phyloP scores from a whole-genome alignment of 2,113 vertebrate genomes.

The Archilochus colubris region DNA sequence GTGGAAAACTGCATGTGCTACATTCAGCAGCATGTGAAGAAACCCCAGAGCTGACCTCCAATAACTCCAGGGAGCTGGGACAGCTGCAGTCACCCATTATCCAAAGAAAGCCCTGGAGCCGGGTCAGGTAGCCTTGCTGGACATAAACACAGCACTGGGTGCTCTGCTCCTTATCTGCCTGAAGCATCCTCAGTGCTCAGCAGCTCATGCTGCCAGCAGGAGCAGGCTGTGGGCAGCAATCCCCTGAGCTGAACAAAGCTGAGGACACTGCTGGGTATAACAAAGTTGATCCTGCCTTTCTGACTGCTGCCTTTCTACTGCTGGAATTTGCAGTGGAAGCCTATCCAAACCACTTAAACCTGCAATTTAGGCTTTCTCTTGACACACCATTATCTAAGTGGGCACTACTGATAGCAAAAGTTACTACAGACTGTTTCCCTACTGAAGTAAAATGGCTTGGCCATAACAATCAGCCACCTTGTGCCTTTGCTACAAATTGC shows the following conservation, averaged over 20 bases:
- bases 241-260: not conserved
- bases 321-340: not conserved
- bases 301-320: not conserved
- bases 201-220: not conserved
- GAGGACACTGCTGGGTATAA: not conserved
- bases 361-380: not conserved
- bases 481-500: not conserved
- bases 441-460: not conserved
- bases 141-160: not conserved
- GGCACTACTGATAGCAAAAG: not conserved
- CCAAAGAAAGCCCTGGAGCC: not conserved
- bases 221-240: not conserved
- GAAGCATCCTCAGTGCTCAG: not conserved
- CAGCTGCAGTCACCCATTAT: not conserved
- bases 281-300: not conserved
- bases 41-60: not conserved
- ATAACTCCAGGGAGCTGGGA: not conserved
- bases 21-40: not conserved
- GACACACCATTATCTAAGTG: not conserved
- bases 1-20: not conserved
- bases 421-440: not conserved
- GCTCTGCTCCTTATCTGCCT: not conserved
- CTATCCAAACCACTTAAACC: not conserved
- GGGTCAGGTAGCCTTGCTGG: not conserved
- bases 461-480: not conserved